Evolutionary conservation across 2,888 invertebrate genomes (phyloP).

Genomic region (Nymphalis urticae): DNA sequence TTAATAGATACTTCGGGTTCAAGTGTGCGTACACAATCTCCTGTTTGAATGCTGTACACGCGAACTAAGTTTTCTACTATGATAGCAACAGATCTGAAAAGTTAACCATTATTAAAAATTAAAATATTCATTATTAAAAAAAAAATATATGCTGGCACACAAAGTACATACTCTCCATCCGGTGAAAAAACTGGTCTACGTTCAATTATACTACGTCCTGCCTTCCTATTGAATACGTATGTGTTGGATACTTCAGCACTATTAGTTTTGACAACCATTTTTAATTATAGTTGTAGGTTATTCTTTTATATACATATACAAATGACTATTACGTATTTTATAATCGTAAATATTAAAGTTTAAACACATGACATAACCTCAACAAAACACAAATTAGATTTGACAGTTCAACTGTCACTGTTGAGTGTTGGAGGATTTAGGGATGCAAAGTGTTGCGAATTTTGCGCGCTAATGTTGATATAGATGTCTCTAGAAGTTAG

Average conservation of each 20-base stretch:
- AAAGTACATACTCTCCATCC: conserved; percentile 70
- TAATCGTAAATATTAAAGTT: conserved; percentile 6
- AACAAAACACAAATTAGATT: neutral
- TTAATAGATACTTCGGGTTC: conserved; percentile 63
- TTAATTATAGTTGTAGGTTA: conserved; percentile 32
- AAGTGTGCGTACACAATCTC: conserved; percentile 66
- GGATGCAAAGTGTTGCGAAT: too few species aligned
- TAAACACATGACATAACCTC: conserved; percentile 61
- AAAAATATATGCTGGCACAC: too few species aligned
- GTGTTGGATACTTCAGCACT: conserved; percentile 46
- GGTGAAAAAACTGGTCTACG: conserved; percentile 71
- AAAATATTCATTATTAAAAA: too few species aligned
- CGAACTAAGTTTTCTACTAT: conserved; percentile 71
- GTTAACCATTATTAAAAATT: too few species aligned
- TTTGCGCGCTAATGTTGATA: too few species aligned
- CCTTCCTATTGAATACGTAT: conserved; percentile 69
- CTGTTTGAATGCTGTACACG: conserved; percentile 72
- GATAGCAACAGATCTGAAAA: conserved; percentile 67
- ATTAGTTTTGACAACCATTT: conserved; percentile 62
- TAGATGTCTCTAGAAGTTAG: too few species aligned
- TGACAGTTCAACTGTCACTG: neutral
- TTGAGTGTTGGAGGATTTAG: neutral
- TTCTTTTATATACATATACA: conserved; percentile 9
- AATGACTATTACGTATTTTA: neutral
- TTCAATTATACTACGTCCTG: conserved; percentile 75